Evolutionary conservation across 2,888 invertebrate species (phyloP).

Genomic region (Lithosia quadra): DNA sequence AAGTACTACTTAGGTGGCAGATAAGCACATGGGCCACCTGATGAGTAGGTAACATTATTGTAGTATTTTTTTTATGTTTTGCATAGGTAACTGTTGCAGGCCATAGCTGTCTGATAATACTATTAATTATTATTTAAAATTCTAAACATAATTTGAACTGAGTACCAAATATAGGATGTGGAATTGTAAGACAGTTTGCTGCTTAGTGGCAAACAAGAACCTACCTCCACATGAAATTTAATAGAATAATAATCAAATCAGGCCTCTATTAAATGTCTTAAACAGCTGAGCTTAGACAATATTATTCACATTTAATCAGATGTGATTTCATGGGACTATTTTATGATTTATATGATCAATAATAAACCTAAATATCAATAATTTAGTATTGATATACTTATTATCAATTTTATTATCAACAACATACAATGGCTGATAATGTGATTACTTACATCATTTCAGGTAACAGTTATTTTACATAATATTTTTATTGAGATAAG

Average conservation of each 20-base stretch:
- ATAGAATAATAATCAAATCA: background rate
- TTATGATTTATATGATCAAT: background rate
- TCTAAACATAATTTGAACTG: background rate
- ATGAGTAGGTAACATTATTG: too few species aligned
- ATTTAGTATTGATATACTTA: background rate
- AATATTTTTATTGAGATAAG: background rate
- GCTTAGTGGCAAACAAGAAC: background rate
- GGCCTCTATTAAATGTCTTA: background rate
- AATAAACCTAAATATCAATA: background rate
- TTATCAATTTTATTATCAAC: slow-evolving; percentile 3
- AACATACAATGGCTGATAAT: background rate
- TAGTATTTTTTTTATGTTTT: background rate
- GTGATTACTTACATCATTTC: slow-evolving; percentile 1
- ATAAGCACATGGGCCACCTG: too few species aligned
- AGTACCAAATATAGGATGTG: background rate
- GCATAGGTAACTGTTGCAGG: background rate
- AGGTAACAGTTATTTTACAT: background rate
- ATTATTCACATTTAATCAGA: background rate
- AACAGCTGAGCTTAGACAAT: background rate
- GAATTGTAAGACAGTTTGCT: background rate
- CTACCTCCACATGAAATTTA: background rate
- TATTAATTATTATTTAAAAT: background rate
- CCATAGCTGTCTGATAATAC: too few species aligned
- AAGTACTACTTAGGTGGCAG: too few species aligned
- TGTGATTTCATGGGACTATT: background rate